Base-by-base conservation (phyloP, 1,140 invertebrate genomes). In the Dreissena rostriformis region DNA sequence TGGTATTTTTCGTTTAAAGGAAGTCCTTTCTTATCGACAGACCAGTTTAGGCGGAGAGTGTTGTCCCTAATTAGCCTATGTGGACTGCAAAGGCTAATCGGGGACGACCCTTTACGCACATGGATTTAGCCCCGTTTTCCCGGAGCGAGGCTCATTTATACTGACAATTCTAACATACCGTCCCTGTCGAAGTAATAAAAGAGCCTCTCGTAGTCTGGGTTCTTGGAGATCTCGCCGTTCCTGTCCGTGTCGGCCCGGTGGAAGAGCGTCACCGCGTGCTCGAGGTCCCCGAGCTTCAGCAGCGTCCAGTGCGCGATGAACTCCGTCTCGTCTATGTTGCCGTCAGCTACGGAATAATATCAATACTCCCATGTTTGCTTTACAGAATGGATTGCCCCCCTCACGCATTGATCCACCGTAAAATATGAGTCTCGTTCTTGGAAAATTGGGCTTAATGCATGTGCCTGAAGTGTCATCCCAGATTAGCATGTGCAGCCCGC, bases 181-280 rank as follows among this genome's bases (percentile, higher is more conserved):
- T 88, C 75, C 57, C 85, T 39, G 81, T 88, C 86, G 71, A 88
- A 88, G 73, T 86, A 88, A 70, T 82, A 70, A 71, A 86, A 88
- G 65, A 88, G 70, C 19, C 84, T 63, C 19, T 67, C 49, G 28
- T 77, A 75, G 82, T 88, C 86, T 5, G 86, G 86, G 22, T 77
- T 65, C 22, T 61, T n/a, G 52, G 73, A 80, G 66, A 88, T 82
- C 22, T 52, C 49, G 14, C 86, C 86, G 53, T 88, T 80, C 15
- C 55, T 63, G 68, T 88, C 75, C 7, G 86, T 88, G 75, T 88
- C 86, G 6, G 84, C 84, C n/a, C 78, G 84, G 52, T 83, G 68
- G 77, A 88, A 88, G 68, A 88, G 74, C 19, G 66, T 84, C 15
- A 76, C 52, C 11, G 86, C 86, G 15, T 77, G 53, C 15, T 78